Evolutionary conservation across 2,888 invertebrate genomes (phyloP).

Genomic region (Meiosimyza decipiens): DNA sequence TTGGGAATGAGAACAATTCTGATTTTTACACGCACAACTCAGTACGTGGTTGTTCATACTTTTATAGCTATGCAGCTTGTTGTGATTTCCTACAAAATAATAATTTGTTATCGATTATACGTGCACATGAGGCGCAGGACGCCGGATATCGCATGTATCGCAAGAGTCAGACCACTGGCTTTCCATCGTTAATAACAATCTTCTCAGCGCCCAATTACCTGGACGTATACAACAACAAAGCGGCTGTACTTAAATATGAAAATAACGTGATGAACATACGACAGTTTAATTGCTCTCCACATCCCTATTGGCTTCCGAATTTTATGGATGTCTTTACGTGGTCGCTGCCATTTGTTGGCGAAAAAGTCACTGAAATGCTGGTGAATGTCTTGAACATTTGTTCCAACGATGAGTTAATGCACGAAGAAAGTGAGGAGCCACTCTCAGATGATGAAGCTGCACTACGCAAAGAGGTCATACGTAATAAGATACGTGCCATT

Average conservation of each 20-base stretch:
- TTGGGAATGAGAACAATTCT: constrained; percentile 95
- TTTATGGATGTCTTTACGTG: constrained; percentile 99
- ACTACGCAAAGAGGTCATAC: constrained; percentile 98
- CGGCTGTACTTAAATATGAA: constrained; percentile 99
- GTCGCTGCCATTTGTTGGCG: constrained; percentile 99
- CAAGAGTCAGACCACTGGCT: constrained; percentile 99
- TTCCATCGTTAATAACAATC: constrained; percentile 99
- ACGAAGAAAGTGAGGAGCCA: constrained; percentile 87
- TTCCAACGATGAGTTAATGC: constrained; percentile 98
- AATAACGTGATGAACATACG: constrained; percentile 99
- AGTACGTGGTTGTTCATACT: constrained; percentile 98
- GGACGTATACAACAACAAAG: constrained; percentile 99
- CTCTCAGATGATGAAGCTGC: constrained; percentile 80
- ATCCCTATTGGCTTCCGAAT: constrained; percentile 99
- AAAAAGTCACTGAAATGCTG: constrained; percentile 99
- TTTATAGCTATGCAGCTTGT: constrained; percentile 99
- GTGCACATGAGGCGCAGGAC: constrained; percentile 99
- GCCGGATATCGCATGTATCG: constrained; percentile 98
- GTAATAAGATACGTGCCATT: constrained; percentile 99
- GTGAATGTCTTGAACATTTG: constrained; percentile 99
- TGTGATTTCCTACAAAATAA: constrained; percentile 99
- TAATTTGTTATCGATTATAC: constrained; percentile 98
- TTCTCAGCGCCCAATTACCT: constrained; percentile 99
- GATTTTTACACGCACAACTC: constrained; percentile 99
- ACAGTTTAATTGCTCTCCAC: constrained; percentile 99